These are phyloP conservation scores for Sepioteuthis lessoniana DNA, from an alignment of 2,888 invertebrate species.

Conservation along the genomic window DNA sequence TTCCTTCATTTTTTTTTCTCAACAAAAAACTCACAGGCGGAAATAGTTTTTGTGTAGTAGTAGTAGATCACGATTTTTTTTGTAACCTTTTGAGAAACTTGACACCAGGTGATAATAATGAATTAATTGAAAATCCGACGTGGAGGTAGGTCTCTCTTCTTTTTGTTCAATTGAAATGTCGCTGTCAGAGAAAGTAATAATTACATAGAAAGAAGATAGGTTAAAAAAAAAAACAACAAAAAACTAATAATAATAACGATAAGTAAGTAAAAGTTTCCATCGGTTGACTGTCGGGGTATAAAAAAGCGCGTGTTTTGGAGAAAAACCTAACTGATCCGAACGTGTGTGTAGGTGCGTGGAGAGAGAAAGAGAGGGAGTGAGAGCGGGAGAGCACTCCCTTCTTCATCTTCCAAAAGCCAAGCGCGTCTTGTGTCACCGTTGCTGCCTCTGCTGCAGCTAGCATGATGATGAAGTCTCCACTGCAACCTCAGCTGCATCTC, in stretches of 20 bases:
- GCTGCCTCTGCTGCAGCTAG: slow-evolving; percentile 10
- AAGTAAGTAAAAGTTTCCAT: background rate
- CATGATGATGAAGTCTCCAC: background rate
- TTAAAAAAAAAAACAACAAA: background rate
- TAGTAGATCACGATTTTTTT: background rate
- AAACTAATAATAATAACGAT: no score
- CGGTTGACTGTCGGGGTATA: background rate
- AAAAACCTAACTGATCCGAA: background rate
- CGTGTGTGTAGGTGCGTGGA: slow-evolving; percentile 8
- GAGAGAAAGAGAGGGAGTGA: no score
- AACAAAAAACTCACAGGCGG: no score
- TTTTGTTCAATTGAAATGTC: background rate
- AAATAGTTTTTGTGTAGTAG: no score
- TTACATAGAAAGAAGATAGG: background rate
- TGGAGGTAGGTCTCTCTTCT: background rate
- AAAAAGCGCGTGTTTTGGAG: background rate
- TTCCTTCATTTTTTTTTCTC: background rate
- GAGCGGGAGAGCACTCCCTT: background rate
- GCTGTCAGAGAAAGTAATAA: background rate
- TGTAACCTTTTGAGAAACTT: background rate
- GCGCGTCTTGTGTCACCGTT: slow-evolving; percentile 13
- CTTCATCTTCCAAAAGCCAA: slow-evolving; percentile 17
- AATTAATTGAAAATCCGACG: background rate
- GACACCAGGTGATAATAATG: background rate
- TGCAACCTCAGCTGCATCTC: background rate